Conservation (phyloP, 2,113 vertebrate genomes). For the Charina bottae region DNA sequence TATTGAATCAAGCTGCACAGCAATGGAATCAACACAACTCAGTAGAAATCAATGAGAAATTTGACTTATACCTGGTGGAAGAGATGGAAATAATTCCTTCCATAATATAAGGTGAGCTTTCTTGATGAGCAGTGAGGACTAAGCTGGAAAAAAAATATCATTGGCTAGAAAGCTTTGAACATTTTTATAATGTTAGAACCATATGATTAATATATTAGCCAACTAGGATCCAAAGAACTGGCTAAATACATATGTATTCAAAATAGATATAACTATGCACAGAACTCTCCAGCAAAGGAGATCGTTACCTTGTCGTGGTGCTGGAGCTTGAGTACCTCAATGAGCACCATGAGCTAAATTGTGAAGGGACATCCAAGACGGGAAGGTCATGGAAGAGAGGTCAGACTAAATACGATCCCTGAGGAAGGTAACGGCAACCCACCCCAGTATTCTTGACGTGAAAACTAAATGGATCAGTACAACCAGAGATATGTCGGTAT, state of each 20-base stretch:
- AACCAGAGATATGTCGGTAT: too few species aligned
- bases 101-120: neutral
- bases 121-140: too few species aligned
- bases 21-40: neutral
- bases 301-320: too few species aligned
- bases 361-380: too few species aligned
- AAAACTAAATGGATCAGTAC: too few species aligned
- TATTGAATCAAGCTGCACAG: rapidly evolving
- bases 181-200: neutral
- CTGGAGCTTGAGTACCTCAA: too few species aligned
- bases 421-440: too few species aligned
- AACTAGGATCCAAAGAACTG: neutral
- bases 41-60: neutral
- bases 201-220: neutral
- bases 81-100: neutral
- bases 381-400: too few species aligned
- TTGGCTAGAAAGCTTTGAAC: neutral
- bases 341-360: too few species aligned
- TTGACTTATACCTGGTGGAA: neutral
- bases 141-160: neutral
- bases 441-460: too few species aligned
- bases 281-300: too few species aligned
- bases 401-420: too few species aligned
- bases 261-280: neutral
- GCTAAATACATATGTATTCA: neutral